These are phyloP conservation scores for Tachystola acroxantha DNA, from an alignment of 2,888 invertebrate species.

Conservation along the genomic window DNA sequence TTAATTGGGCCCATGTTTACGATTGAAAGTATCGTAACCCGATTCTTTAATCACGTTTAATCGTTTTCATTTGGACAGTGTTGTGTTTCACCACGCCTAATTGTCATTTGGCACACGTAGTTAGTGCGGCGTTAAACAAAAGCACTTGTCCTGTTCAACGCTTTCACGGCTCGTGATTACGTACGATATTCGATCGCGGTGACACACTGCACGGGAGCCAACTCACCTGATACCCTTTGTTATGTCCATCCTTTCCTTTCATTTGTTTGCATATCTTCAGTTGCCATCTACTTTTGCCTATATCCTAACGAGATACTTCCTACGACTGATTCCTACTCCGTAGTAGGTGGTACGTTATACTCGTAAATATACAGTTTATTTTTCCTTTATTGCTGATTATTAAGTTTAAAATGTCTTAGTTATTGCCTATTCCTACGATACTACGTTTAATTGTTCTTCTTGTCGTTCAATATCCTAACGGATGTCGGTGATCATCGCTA, in stretches of 20 bases:
- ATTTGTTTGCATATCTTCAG: slow-evolving; percentile 19
- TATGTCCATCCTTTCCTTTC: slow-evolving; percentile 27
- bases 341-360: too few relatives aligned
- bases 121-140: slow-evolving; percentile 54
- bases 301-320: background rate
- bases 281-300: slow-evolving; percentile 14
- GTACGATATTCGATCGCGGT: slow-evolving; percentile 56
- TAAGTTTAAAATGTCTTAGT: too few relatives aligned
- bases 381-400: too few relatives aligned
- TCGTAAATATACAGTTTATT: too few relatives aligned
- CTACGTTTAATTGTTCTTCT: too few relatives aligned
- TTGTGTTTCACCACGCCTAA: slow-evolving; percentile 57
- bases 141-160: slow-evolving; percentile 48
- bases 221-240: slow-evolving; percentile 38
- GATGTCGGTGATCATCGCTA: too few relatives aligned
- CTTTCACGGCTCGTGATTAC: slow-evolving; percentile 63
- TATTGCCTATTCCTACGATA: too few relatives aligned
- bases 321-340: too few relatives aligned
- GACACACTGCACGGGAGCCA: slow-evolving; percentile 47
- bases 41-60: slow-evolving; percentile 29
- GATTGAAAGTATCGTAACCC: slow-evolving; percentile 55
- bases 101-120: slow-evolving; percentile 68
- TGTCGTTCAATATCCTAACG: too few relatives aligned
- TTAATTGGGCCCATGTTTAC: slow-evolving; percentile 37
- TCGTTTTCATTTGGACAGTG: slow-evolving; percentile 32